phyloP scores from a whole-genome alignment of 2,113 vertebrate species.

The Lepidothrix coronata region DNA sequence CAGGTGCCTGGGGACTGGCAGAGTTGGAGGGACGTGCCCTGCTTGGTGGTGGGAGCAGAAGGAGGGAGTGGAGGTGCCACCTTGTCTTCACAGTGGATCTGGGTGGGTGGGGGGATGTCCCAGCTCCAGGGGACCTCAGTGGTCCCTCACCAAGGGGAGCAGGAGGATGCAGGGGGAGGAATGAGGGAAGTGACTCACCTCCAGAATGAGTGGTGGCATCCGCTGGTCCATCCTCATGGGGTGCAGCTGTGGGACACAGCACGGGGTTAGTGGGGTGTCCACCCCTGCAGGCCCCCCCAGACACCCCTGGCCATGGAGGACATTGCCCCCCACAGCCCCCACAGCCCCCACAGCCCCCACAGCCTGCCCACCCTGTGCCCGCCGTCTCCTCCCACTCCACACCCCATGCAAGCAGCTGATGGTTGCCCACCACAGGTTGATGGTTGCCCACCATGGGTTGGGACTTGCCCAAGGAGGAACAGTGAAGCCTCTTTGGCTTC shows the following conservation, averaged over 20 bases:
- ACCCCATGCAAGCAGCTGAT: background rate
- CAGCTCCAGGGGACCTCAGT: background rate
- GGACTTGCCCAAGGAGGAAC: background rate
- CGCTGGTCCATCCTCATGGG: conserved; percentile 62
- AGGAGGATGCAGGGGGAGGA: background rate
- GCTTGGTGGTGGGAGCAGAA: accelerated
- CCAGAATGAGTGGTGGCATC: conserved; percentile 26
- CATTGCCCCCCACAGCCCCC: background rate
- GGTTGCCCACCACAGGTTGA: background rate
- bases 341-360: background rate
- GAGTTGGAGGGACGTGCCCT: background rate
- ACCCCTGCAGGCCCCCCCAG: accelerated
- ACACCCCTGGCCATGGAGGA: background rate
- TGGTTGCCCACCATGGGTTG: background rate
- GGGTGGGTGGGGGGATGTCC: background rate
- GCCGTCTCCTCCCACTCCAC: background rate
- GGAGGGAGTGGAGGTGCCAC: accelerated
- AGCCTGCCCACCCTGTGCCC: background rate
- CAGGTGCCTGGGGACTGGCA: background rate
- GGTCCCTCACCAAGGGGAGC: background rate
- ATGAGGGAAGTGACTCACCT: background rate
- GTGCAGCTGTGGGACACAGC: conserved; percentile 50
- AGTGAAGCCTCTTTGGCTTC: background rate
- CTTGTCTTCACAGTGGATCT: background rate
- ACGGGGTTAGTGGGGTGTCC: background rate